A percentile compares a stretch with the other conserved stretches of the same genome.
Evolutionary conservation across 92 coral and sea anemone species (phyloP).

Genomic region (Parazoanthus swiftii): DNA sequence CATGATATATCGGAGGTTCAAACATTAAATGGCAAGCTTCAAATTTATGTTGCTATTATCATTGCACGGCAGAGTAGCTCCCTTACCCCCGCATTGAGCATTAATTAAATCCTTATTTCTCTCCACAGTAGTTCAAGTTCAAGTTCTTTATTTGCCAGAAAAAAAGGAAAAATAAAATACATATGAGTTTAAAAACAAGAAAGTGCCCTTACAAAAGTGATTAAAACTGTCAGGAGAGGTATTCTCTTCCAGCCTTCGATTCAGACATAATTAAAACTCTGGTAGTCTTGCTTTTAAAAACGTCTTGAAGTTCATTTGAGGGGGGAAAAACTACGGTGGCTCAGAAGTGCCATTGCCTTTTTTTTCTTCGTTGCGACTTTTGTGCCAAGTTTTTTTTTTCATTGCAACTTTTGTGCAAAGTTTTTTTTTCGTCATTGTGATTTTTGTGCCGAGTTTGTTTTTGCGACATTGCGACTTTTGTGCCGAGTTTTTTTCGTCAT

Average conservation of each 20-base stretch:
- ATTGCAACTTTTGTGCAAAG: too few species aligned
- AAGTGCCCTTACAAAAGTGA: slow-evolving; percentile 6
- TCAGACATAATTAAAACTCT: slow-evolving; percentile 28
- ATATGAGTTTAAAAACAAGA: too few species aligned
- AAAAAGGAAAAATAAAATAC: too few species aligned
- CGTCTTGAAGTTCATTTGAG: slow-evolving; percentile 20
- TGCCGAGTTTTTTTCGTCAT: too few species aligned
- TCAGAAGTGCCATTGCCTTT: background rate
- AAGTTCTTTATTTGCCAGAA: too few species aligned
- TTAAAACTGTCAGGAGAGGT: slow-evolving; percentile 28
- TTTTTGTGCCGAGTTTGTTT: background rate
- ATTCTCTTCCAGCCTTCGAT: slow-evolving; percentile 16
- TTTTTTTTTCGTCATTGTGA: background rate
- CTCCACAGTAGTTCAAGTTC: background rate
- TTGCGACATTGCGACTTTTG: too few species aligned
- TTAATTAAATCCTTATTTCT: slow-evolving; percentile 21
- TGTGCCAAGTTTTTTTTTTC: too few species aligned
- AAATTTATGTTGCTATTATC: slow-evolving; percentile 12
- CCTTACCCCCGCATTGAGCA: slow-evolving; percentile 21
- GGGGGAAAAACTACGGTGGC: background rate
- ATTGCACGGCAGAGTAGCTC: slow-evolving; percentile 15
- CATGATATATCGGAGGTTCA: slow-evolving; percentile 32
- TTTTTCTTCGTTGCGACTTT: background rate
- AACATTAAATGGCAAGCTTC: slow-evolving; percentile 32
- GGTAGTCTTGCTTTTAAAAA: slow-evolving; percentile 19